Conservation (phyloP, 2,797 vertebrate species). For the Gymnopithys bicolor region DNA sequence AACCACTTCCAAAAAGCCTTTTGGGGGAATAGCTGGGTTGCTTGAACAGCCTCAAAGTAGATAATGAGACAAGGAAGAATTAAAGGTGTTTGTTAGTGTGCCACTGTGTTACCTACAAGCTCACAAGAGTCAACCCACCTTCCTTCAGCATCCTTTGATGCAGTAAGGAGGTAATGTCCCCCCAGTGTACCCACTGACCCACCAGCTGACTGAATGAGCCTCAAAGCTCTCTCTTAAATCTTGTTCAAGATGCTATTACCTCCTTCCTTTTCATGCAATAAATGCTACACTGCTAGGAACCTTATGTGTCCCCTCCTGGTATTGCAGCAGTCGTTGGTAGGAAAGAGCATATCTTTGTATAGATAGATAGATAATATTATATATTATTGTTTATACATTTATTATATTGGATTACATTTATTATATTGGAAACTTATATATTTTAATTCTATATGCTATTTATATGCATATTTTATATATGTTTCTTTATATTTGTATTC, state of each 20-base stretch:
- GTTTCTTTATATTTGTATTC: not conserved
- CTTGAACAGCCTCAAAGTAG: not conserved
- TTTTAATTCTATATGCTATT: not conserved
- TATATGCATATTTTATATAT: not conserved
- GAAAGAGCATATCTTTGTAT: not conserved
- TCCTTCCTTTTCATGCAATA: not conserved
- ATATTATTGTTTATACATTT: not conserved
- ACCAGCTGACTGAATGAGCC: accelerated
- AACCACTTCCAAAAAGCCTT: not conserved
- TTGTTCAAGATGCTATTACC: not conserved
- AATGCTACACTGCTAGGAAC: not conserved
- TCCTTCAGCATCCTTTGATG: not conserved
- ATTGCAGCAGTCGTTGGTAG: not conserved
- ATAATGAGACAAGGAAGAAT: not conserved
- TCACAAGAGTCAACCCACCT: not conserved
- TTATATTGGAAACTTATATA: not conserved
- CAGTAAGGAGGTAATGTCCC: accelerated
- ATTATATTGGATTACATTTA: not conserved
- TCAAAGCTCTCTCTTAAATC: not conserved
- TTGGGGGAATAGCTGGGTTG: not conserved
- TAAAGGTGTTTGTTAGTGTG: not conserved
- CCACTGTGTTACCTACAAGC: accelerated
- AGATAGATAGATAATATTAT: not conserved
- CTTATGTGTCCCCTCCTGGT: not conserved
- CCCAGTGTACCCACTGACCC: accelerated